A percentile compares a stretch with the other conserved stretches of the same genome.
Evolutionary conservation across 1,140 invertebrate species (phyloP).

Genomic region (Tigriopus japonicus): DNA sequence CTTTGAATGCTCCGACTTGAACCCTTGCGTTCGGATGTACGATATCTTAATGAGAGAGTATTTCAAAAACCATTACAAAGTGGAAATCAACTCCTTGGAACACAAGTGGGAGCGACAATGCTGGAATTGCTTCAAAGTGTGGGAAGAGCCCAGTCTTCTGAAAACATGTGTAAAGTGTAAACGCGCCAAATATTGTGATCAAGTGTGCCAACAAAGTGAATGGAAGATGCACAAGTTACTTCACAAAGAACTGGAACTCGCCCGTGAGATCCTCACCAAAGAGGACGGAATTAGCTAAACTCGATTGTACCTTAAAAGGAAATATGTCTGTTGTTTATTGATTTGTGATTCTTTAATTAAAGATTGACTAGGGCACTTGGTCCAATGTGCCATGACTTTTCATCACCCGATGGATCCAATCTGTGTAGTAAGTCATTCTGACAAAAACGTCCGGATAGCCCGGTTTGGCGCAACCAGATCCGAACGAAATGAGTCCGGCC

Average conservation of each 20-base stretch:
- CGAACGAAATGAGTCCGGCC: constrained; percentile 68
- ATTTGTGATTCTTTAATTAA: no score
- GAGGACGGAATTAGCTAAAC: not conserved
- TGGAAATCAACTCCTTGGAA: not conserved
- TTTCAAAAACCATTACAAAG: not conserved
- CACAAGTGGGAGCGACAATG: not conserved
- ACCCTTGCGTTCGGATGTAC: not conserved
- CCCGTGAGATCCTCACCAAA: not conserved
- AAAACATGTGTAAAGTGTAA: not conserved
- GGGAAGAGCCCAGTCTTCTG: not conserved
- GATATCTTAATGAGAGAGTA: not conserved
- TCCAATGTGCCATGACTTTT: not conserved
- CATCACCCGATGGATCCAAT: constrained; percentile 3
- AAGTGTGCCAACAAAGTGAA: not conserved
- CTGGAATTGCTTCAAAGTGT: not conserved
- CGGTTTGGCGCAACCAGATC: constrained; percentile 31
- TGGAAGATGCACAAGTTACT: not conserved
- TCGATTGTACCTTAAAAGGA: no score
- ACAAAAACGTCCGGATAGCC: constrained; percentile 16
- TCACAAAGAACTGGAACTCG: not conserved
- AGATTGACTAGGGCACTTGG: no score
- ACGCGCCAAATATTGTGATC: not conserved
- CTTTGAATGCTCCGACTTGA: not conserved
- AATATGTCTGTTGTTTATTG: no score
- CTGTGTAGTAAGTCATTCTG: constrained; percentile 9